Conservation (phyloP, 2,797 vertebrate genomes). For the Melanotaenia pygmaea region DNA sequence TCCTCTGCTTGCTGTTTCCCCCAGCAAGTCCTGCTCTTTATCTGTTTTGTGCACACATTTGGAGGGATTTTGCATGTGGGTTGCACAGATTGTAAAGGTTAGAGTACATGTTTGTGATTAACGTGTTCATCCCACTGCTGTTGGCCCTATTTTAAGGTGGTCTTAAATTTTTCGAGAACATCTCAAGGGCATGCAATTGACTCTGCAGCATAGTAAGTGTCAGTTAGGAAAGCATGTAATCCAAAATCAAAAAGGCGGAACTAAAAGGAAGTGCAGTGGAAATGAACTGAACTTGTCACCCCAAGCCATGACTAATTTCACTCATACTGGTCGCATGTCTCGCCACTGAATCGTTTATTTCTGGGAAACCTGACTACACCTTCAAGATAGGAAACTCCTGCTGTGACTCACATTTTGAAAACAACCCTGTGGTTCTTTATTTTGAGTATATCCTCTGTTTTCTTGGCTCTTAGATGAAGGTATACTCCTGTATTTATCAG, state of each 20-base stretch:
- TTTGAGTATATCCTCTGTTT: conserved; percentile 1
- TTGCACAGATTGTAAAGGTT: conserved; percentile 34
- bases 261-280: conserved; percentile 21
- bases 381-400: conserved; percentile 38
- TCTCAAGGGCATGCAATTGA: conserved; percentile 20
- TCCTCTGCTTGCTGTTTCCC: conserved; percentile 36
- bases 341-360: conserved; percentile 59
- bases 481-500: not conserved
- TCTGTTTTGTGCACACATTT: conserved; percentile 1
- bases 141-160: conserved; percentile 20
- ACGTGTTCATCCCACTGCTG: conserved; percentile 12
- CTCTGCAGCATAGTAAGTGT: conserved; percentile 30
- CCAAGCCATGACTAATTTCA: conserved; percentile 46
- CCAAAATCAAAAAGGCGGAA: conserved; percentile 37
- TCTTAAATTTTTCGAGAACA: not conserved
- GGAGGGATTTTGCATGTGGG: conserved; percentile 12
- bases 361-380: conserved; percentile 54
- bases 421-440: conserved; percentile 3
- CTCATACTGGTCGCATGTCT: conserved; percentile 50
- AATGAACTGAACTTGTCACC: conserved; percentile 53
- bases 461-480: not conserved
- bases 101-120: conserved; percentile 32
- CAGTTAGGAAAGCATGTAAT: conserved; percentile 22
- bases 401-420: conserved; percentile 49
- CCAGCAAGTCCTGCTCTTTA: conserved; percentile 31